These are phyloP conservation scores for Mirounga angustirostris DNA, from an alignment of 2,113 vertebrate genomes.

Conservation along the genomic window DNA sequence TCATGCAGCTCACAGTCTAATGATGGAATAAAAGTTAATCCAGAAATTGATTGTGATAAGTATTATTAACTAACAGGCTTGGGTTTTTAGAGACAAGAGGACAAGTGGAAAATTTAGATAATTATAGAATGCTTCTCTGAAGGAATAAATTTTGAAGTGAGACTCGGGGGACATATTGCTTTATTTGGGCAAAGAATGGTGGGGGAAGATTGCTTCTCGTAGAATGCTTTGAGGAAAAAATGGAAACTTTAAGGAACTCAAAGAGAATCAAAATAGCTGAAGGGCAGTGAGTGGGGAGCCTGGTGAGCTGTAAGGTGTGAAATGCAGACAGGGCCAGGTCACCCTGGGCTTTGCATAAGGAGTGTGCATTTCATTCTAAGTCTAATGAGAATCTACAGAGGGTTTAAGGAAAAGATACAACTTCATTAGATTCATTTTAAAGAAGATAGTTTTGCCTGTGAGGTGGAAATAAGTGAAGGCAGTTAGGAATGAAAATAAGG, in stretches of 20 bases:
- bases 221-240: not conserved
- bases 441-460: constrained; percentile 1
- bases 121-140: not conserved
- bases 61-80: not conserved
- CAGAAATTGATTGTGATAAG: not conserved
- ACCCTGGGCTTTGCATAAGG: not conserved
- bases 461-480: constrained; percentile 16
- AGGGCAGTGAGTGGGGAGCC: not conserved
- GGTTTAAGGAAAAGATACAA: constrained; percentile 30
- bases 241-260: not conserved
- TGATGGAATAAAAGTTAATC: not conserved
- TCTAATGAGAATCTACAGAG: constrained; percentile 37
- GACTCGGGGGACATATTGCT: not conserved
- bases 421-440: constrained; percentile 59
- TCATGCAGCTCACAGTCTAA: not conserved
- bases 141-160: constrained; percentile 19
- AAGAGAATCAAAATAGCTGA: not conserved
- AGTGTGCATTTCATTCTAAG: not conserved
- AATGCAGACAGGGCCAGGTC: not conserved
- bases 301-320: not conserved
- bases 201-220: not conserved
- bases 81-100: not conserved
- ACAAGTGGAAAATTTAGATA: not conserved
- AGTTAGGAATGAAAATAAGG: constrained; percentile 30
- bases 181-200: not conserved